Conservation (phyloP, 2,797 vertebrate species). For the Eleutherodactylus coqui region DNA sequence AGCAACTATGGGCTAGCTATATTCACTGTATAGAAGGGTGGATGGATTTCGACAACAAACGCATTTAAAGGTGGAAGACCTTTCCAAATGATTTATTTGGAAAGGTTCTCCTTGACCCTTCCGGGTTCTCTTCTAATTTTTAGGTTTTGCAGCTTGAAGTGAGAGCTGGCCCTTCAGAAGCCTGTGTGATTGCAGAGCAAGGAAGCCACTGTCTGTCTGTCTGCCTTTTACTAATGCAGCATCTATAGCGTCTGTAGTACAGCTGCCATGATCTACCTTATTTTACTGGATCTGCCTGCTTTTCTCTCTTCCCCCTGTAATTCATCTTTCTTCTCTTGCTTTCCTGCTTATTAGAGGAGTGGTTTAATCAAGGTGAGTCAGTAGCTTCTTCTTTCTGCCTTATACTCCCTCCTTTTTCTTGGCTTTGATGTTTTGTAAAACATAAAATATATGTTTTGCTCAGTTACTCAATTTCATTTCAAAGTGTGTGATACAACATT, state of each 20-base stretch:
- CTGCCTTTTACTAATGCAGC: too few relatives aligned
- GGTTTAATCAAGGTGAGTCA: constrained; percentile 94
- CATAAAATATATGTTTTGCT: not conserved
- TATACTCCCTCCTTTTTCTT: constrained; percentile 16
- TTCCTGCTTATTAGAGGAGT: constrained; percentile 86
- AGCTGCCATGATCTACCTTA: not conserved
- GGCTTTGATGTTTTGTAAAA: not conserved
- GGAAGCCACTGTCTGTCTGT: not conserved
- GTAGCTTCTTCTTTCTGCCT: constrained; percentile 65
- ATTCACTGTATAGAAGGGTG: not conserved
- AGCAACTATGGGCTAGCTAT: not conserved
- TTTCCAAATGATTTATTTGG: not conserved
- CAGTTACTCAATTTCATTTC: not conserved
- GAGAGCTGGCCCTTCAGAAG: not conserved
- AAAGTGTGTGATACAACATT: not conserved
- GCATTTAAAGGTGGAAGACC: not conserved
- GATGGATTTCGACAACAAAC: too few relatives aligned
- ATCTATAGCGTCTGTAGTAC: not conserved
- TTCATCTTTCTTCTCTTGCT: constrained; percentile 76
- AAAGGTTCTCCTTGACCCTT: not conserved
- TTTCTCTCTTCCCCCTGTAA: constrained; percentile 54
- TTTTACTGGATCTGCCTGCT: constrained; percentile 35
- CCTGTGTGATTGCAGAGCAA: not conserved
- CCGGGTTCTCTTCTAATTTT: not conserved
- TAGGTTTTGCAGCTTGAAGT: not conserved